Conservation (phyloP, 2,888 invertebrate species). For the Carterocephalus palaemon region DNA sequence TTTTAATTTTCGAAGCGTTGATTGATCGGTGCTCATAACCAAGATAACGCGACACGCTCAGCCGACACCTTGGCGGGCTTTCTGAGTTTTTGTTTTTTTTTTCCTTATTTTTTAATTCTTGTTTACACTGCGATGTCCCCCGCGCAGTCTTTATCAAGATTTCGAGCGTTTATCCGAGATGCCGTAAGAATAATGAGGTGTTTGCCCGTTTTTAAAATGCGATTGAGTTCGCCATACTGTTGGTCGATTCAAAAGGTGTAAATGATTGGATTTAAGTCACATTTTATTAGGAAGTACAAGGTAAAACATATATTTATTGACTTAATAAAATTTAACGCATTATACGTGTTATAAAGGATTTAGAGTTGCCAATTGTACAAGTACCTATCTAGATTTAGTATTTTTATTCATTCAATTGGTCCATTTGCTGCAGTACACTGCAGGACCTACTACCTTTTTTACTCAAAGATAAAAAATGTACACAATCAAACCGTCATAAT, state of each 20-base stretch:
- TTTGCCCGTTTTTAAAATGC: constrained; percentile 21
- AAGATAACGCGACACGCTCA: constrained; percentile 64
- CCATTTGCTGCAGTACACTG: too few species aligned
- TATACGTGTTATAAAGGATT: too few species aligned
- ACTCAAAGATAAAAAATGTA: too few species aligned
- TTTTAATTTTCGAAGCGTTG: constrained; percentile 59
- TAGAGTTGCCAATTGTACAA: too few species aligned
- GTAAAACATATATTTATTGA: too few species aligned
- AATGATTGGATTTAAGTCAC: constrained; percentile 21
- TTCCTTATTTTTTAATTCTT: constrained; percentile 28
- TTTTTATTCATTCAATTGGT: too few species aligned
- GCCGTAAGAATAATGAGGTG: constrained; percentile 22
- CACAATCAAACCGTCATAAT: too few species aligned
- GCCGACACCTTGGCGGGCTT: constrained; percentile 51
- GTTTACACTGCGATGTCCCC: constrained; percentile 42
- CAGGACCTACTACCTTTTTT: too few species aligned
- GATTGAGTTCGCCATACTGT: constrained; percentile 15
- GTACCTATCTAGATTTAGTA: too few species aligned
- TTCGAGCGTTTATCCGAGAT: constrained; percentile 30
- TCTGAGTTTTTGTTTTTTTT: constrained; percentile 30
- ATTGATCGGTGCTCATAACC: constrained; percentile 60
- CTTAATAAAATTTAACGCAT: too few species aligned
- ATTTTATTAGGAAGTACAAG: constrained; percentile 12
- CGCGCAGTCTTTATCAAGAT: constrained; percentile 56
- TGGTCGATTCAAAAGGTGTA: constrained; percentile 22